phyloP scores from a whole-genome alignment of 1,140 invertebrate species.

The Trichonephila clavata region DNA sequence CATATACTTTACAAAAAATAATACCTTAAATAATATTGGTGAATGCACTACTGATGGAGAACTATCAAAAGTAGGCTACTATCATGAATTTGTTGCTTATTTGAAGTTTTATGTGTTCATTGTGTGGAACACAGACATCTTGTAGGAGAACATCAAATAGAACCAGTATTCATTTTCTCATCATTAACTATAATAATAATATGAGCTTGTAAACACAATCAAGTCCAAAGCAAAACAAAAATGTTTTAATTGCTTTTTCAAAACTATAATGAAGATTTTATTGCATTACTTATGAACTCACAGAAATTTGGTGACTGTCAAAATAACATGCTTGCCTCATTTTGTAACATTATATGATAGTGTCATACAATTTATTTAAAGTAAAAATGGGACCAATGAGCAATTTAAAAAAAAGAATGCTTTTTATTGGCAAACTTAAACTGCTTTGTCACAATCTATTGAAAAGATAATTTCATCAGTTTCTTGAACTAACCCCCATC shows the following conservation, averaged over 20 bases:
- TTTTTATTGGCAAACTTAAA: too few relatives aligned
- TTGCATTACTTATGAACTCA: neutral
- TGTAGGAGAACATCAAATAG: conserved; percentile 12
- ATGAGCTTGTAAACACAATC: neutral
- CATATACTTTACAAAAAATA: neutral
- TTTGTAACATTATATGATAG: too few relatives aligned
- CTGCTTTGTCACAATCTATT: too few relatives aligned
- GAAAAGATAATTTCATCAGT: too few relatives aligned
- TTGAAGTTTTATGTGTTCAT: conserved; percentile 62
- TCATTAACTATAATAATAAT: conserved; percentile 17
- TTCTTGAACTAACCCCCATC: too few relatives aligned
- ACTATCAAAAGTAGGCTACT: conserved; percentile 79
- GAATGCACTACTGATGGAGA: conserved; percentile 79
- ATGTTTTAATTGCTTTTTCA: too few relatives aligned
- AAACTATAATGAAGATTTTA: neutral
- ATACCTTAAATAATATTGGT: conserved; percentile 79
- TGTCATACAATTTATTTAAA: too few relatives aligned
- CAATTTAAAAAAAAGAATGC: too few relatives aligned
- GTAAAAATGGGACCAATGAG: too few relatives aligned
- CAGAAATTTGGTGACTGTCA: too few relatives aligned
- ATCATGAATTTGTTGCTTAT: conserved; percentile 78
- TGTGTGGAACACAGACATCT: neutral
- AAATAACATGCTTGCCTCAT: too few relatives aligned
- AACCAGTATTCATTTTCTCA: neutral
- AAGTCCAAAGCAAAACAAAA: neutral